These are phyloP conservation scores for Drosophila elegans DNA, from an alignment of 1,140 invertebrate species.

Conservation along the genomic window DNA sequence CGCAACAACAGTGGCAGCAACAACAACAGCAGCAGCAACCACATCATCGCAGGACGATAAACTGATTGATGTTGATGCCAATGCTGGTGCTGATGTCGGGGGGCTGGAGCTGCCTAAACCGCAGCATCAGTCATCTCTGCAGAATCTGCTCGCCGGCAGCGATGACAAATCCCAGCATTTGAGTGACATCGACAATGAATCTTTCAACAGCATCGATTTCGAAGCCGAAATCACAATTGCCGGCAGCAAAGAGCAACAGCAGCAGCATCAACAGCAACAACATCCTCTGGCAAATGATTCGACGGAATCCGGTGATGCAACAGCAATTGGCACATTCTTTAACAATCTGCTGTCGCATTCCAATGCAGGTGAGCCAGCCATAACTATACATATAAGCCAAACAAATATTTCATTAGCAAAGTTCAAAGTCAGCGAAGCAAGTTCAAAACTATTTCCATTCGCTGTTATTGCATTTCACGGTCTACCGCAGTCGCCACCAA, in stretches of 20 bases:
- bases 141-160: constrained; percentile 72
- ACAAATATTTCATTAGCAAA: constrained; percentile 71
- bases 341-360: constrained; percentile 84
- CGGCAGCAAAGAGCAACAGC: constrained; percentile 43
- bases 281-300: constrained; percentile 29
- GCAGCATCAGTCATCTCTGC: constrained; percentile 72
- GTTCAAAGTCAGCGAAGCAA: constrained; percentile 48
- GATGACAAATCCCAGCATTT: constrained; percentile 84
- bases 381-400: constrained; percentile 32
- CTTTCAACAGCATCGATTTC: constrained; percentile 84
- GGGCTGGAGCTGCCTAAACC: constrained; percentile 49
- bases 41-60: constrained; percentile 50
- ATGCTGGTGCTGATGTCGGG: constrained; percentile 1
- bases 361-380: constrained; percentile 79
- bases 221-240: constrained; percentile 84
- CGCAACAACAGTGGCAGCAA: constrained; percentile 32
- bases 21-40: constrained; percentile 6
- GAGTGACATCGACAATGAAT: constrained; percentile 85
- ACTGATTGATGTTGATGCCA: constrained; percentile 73
- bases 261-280: constrained; percentile 20
- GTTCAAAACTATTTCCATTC: constrained; percentile 75
- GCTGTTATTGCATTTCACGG: constrained; percentile 77
- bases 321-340: constrained; percentile 84
- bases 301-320: constrained; percentile 64
- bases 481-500: constrained; percentile 40